Conservation (phyloP, 2,113 vertebrate species). For the Trogon melanurus region DNA sequence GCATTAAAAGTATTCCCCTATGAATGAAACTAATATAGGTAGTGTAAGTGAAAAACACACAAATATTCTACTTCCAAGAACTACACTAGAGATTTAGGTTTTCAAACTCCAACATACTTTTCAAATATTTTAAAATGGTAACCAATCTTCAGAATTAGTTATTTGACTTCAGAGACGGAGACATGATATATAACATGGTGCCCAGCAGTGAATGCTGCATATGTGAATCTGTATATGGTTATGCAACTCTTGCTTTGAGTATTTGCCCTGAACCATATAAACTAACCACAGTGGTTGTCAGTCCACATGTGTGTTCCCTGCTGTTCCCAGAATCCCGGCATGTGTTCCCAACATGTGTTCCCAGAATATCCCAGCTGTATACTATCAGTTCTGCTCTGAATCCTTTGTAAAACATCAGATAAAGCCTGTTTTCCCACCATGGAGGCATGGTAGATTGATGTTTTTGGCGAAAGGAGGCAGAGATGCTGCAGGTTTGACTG, state of each 20-base stretch:
- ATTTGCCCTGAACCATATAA: slow-evolving; percentile 36
- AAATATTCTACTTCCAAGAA: background rate
- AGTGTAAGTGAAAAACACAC: background rate
- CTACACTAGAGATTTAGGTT: background rate
- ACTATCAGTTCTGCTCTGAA: slow-evolving; percentile 63
- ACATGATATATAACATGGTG: background rate
- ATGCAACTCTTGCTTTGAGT: background rate
- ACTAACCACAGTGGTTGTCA: slow-evolving; percentile 39
- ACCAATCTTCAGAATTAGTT: background rate
- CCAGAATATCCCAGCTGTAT: slow-evolving; percentile 60
- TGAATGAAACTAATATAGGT: background rate
- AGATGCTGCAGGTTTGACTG: slow-evolving; percentile 9
- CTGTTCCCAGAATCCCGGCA: slow-evolving; percentile 54
- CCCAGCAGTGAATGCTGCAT: background rate
- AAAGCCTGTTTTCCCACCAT: slow-evolving; percentile 55
- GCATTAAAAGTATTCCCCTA: background rate
- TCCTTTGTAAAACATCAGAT: slow-evolving; percentile 53
- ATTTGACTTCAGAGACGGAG: background rate
- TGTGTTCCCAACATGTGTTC: slow-evolving; percentile 58
- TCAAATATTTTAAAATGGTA: background rate
- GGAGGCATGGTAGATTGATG: background rate
- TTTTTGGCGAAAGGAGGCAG: background rate
- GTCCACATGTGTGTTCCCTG: slow-evolving; percentile 49
- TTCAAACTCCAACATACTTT: background rate
- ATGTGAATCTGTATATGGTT: background rate